Evolutionary conservation across 2,113 vertebrate genomes (phyloP).

Genomic region (Scytalopus superciliaris): DNA sequence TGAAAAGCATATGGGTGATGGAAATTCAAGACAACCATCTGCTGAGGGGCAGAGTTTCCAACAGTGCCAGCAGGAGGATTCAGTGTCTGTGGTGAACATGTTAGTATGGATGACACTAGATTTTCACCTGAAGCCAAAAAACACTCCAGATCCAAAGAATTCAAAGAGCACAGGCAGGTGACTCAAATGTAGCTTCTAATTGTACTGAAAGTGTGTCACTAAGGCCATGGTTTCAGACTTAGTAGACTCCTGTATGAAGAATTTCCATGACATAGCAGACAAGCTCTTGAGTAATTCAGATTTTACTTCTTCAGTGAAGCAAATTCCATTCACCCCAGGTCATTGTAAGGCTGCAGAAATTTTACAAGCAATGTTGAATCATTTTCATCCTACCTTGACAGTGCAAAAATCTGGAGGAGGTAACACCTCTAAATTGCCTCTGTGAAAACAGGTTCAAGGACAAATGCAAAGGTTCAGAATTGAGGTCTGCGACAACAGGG

Average conservation of each 20-base stretch:
- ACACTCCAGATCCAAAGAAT: background rate
- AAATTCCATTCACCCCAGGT: background rate
- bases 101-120: background rate
- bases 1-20: background rate
- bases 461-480: background rate
- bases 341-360: constrained; percentile 41
- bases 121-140: constrained; percentile 3
- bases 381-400: constrained; percentile 20
- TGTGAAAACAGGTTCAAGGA: constrained; percentile 2
- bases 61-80: background rate
- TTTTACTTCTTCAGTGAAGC: constrained; percentile 58
- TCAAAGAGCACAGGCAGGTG: background rate
- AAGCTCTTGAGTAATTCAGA: constrained; percentile 58
- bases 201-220: constrained; percentile 48
- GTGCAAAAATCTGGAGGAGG: constrained; percentile 1
- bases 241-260: constrained; percentile 50
- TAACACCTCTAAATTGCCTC: background rate
- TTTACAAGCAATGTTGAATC: constrained; percentile 40
- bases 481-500: constrained; percentile 43
- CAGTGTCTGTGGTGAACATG: background rate
- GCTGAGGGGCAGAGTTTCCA: background rate
- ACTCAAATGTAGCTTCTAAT: constrained; percentile 32
- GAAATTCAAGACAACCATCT: background rate
- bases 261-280: background rate
- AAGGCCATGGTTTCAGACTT: constrained; percentile 45